phyloP scores from a whole-genome alignment of 1,140 invertebrate species.

The Aphelenchoides fujianensis region DNA sequence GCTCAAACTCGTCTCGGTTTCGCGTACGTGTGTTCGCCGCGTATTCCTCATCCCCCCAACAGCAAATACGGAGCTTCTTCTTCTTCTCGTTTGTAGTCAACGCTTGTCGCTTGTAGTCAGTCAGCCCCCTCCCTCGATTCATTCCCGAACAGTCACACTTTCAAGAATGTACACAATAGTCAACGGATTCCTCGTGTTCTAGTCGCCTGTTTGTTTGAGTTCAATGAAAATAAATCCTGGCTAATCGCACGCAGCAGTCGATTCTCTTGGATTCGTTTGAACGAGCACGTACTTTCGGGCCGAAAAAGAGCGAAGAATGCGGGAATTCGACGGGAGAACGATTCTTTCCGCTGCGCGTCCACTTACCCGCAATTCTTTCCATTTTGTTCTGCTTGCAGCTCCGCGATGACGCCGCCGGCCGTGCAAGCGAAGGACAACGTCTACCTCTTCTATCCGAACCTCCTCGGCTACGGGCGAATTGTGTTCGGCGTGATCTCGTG shows the following conservation, averaged over 20 bases:
- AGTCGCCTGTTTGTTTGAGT: too few relatives aligned
- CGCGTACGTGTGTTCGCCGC: too few relatives aligned
- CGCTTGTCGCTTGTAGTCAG: too few relatives aligned
- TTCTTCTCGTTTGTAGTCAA: too few relatives aligned
- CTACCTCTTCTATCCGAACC: conserved; percentile 83
- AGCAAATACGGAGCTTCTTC: not conserved
- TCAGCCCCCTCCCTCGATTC: too few relatives aligned
- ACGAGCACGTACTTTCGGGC: not conserved
- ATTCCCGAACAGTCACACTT: too few relatives aligned
- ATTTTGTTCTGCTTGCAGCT: too few relatives aligned
- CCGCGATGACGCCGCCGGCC: not conserved
- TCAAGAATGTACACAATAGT: too few relatives aligned
- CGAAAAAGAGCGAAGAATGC: not conserved
- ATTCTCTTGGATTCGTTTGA: not conserved
- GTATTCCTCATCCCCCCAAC: not conserved
- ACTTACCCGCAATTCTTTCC: too few relatives aligned
- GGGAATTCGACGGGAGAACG: not conserved
- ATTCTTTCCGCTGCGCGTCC: too few relatives aligned
- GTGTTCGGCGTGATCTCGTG: conserved; percentile 85
- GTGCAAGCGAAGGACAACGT: conserved; percentile 68
- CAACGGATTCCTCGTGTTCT: too few relatives aligned
- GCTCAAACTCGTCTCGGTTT: too few relatives aligned
- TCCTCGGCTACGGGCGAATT: conserved; percentile 87
- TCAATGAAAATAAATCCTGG: not conserved
- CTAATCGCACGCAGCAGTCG: not conserved